Evolutionary conservation across 2,113 vertebrate species (phyloP), one percentile per base, ranked within the genome.

Genomic region (Oreotragus oreotragus): DNA sequence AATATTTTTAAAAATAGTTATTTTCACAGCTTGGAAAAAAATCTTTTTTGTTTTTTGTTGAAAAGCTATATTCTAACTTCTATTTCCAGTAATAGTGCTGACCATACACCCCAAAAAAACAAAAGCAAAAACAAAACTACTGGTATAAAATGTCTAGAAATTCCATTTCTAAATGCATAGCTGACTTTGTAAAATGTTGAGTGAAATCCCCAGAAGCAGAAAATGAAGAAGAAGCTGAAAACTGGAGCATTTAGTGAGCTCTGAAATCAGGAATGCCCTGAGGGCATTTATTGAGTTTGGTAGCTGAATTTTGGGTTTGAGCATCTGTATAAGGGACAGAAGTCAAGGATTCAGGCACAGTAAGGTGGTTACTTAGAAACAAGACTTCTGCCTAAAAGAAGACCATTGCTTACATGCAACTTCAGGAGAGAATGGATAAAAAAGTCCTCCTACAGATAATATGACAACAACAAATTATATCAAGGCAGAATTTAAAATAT

Each of bases 131-230:
- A 43, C 2, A 62, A 81, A 36, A 14, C 25, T 60, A 66, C 3
- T 30, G 17, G 30, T 55, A 60, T 23, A 55, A 90, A 92, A 92
- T 53, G 62, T 62, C 80, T 53, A 91, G 86, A 94, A 96, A 88
- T 45, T 10, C 84, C 87, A 58, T 81, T 92, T 94, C 62, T 60
- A 87, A 90, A 77, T 62, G 66, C 11, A 79, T n/a, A 92, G 92
- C 88, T 96, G 91, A 97, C 70, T 53, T 93, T 93, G 89, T 80
- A 93, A 49, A 84, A 92, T 91, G 36, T 49, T 66, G 88, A 95
- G 64, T 62, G 66, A 94, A 97, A 94, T 96, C 60, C 62, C 45
- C 84, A 84, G 96, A 94, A 95, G 86, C 55, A 90, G 92, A 96
- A 94, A 91, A 70, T 84, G 64, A 64, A 97, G 94, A 55, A 66